Percentiles rank a stretch among this genome's conserved stretches.
These are phyloP conservation scores for Drosophila paulistorum DNA, from an alignment of 1,140 invertebrate genomes.

Conservation along the genomic window DNA sequence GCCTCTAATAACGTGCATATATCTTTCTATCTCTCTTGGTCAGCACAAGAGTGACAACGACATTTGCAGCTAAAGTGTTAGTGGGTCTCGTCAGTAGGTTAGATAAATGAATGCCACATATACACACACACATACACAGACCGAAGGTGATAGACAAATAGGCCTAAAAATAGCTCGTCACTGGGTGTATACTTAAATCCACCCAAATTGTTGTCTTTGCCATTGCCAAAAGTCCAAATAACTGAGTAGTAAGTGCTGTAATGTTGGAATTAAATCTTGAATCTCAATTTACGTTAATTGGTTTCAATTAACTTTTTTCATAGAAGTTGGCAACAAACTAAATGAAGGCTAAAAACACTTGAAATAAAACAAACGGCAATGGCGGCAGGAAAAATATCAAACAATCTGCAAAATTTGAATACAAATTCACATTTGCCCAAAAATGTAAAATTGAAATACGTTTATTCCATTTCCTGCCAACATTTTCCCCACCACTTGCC, in stretches of 20 bases:
- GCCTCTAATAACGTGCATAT: constrained; percentile 8
- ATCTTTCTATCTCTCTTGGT: neutral
- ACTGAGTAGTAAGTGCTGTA: neutral
- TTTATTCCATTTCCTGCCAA: constrained; percentile 5
- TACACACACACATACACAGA: neutral
- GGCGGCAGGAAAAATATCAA: constrained; percentile 1
- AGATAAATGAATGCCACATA: constrained; percentile 2
- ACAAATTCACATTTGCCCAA: constrained; percentile 5
- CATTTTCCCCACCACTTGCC: neutral
- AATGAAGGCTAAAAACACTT: neutral
- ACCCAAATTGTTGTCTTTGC: neutral
- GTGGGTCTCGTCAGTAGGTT: constrained; percentile 11
- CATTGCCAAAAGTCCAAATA: neutral
- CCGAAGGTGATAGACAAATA: constrained; percentile 1
- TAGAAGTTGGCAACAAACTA: neutral
- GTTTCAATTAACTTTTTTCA: constrained; percentile 8
- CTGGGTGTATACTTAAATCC: neutral
- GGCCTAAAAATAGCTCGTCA: neutral
- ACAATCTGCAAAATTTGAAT: constrained; percentile 3
- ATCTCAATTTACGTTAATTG: constrained; percentile 6
- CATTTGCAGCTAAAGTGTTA: constrained; percentile 22
- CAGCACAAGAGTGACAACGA: constrained; percentile 13
- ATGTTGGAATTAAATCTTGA: neutral
- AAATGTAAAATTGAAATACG: constrained; percentile 29
- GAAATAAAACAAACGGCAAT: neutral